Evolutionary conservation across 2,888 invertebrate species (phyloP).

Genomic region (Germaria angustata): DNA sequence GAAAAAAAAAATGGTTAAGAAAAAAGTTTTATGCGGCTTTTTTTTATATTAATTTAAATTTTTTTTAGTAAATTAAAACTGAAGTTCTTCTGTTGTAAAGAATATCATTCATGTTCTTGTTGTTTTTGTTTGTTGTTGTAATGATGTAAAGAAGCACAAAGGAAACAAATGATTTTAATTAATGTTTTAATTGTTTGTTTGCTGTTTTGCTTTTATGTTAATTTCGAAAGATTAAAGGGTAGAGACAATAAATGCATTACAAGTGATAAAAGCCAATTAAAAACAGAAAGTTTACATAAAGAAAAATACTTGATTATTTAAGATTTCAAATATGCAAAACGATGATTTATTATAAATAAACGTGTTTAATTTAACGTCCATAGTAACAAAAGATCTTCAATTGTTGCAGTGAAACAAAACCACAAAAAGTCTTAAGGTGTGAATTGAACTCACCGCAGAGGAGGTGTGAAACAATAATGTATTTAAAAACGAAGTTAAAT

Average conservation of each 20-base stretch:
- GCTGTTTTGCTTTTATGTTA: not conserved
- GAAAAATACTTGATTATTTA: constrained; percentile 1
- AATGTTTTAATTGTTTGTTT: not conserved
- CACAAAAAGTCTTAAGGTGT: too few species aligned
- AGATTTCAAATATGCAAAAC: not conserved
- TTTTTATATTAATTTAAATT: not conserved
- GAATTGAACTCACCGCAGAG: too few species aligned
- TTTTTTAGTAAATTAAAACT: not conserved
- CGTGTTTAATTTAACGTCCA: too few species aligned
- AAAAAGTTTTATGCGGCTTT: not conserved
- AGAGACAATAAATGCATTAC: constrained; percentile 22
- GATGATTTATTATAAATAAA: not conserved
- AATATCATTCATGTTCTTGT: too few species aligned
- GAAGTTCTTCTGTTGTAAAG: not conserved
- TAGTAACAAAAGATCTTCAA: too few species aligned
- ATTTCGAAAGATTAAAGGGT: constrained; percentile 25
- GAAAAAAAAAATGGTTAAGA: not conserved
- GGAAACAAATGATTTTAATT: constrained; percentile 20
- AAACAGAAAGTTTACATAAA: constrained; percentile 22
- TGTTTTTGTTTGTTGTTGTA: too few species aligned
- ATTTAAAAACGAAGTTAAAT: too few species aligned
- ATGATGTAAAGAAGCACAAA: not conserved
- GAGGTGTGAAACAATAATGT: too few species aligned
- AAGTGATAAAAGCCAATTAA: constrained; percentile 16
- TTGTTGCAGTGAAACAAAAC: too few species aligned